Evolutionary conservation across 2,888 invertebrate genomes (phyloP), one percentile per base, ranked within the genome.

Genomic region (Campopleginae sp.): DNA sequence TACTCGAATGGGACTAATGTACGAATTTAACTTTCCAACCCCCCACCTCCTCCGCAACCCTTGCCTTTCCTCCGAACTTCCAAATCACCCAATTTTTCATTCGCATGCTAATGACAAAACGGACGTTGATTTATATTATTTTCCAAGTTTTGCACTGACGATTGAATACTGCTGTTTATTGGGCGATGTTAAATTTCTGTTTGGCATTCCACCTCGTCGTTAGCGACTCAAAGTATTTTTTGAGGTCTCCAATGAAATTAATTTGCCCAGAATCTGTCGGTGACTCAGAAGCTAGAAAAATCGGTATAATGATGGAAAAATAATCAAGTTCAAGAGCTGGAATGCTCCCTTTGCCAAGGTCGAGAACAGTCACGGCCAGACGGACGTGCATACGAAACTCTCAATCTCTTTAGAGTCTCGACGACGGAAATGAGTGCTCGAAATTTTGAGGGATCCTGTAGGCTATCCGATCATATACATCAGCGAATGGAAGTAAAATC

Each of bases 401-500:
- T 23, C 8, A 23, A 3, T 23, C 10, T 19, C 19, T 23, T n/a
- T 4, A 51, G n/a, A 8, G 19, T 5, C 8, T 8, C 3, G 8
- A 6, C n/a, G n/a, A 48, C 10, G 10, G 23, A 8, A 5, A 10
- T 27, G 27, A 27, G 27, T 8, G 58, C 23, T 27, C 4, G 14
- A 27, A 58, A 27, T 58, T 58, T 58, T 58, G 58, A 27, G 27
- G 3, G 14, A 58, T 27, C 58, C 58, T 27, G 58, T 58, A 58
- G 12, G 4, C 58, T 23, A 12, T 58, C 10, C 12, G 27, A 27
- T 58, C 58, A 58, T 58, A 58, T 31, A 75, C 17, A 31, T 12
- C 44, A 63, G 46, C 46, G 42, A 42, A 63, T 46, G n/a, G 7
- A 14, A 46, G 14, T 3, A 65, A 63, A 70, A 76, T 76, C 68